phyloP scores from a whole-genome alignment of 2,797 vertebrate species.

The Discoglossus pictus region DNA sequence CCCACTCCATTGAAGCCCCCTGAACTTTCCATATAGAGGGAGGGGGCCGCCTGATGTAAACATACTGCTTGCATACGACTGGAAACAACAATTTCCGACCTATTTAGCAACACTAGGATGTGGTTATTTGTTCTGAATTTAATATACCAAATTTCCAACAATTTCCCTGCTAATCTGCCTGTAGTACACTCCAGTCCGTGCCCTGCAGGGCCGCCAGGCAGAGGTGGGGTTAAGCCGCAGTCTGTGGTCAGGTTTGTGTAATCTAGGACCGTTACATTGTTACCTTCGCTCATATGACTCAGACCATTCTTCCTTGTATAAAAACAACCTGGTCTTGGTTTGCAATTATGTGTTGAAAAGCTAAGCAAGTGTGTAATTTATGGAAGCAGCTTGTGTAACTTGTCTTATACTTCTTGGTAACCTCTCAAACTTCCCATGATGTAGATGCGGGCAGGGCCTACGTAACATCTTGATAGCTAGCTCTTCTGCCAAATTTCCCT shows the following conservation, averaged over 20 bases:
- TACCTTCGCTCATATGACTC: slow-evolving; percentile 3
- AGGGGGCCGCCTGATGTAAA: no score
- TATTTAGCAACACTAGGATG: background rate
- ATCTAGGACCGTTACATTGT: slow-evolving; percentile 17
- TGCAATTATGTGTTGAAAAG: slow-evolving; percentile 26
- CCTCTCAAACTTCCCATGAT: background rate
- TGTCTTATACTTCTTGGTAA: slow-evolving; percentile 4
- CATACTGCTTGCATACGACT: background rate
- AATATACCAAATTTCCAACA: slow-evolving; percentile 2
- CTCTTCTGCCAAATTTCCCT: no score
- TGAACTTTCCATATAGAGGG: no score
- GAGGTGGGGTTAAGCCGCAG: slow-evolving; percentile 4
- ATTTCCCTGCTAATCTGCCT: slow-evolving; percentile 1
- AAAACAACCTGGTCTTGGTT: slow-evolving; percentile 19
- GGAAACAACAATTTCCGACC: background rate
- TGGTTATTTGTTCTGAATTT: slow-evolving; percentile 12
- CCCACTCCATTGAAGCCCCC: no score
- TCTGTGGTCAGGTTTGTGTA: background rate
- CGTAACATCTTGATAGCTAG: no score
- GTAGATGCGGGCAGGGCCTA: no score
- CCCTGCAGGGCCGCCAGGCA: slow-evolving; percentile 4
- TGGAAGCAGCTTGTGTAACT: background rate
- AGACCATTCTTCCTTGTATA: slow-evolving; percentile 37
- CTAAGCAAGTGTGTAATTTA: background rate
- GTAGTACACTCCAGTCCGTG: slow-evolving; percentile 1